A percentile compares a stretch with the other conserved stretches of the same genome.
phyloP scores from a whole-genome alignment of 2,797 vertebrate species.

The Morus bassanus region DNA sequence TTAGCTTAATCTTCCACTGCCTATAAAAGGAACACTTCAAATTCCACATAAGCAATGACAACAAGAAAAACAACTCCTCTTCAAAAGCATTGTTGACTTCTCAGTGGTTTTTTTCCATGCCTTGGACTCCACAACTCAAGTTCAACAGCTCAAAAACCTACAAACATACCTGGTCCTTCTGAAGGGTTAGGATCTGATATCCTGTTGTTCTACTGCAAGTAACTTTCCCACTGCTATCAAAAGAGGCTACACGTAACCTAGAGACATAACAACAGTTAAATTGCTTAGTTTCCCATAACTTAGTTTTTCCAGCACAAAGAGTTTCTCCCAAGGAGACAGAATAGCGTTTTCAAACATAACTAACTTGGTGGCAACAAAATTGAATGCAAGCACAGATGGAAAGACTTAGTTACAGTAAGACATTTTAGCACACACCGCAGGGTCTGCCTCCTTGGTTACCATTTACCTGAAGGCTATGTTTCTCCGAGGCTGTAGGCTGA shows the following conservation, averaged over 20 bases:
- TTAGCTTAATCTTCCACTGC: not conserved
- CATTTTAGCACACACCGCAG: not conserved
- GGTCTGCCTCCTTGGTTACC: not conserved
- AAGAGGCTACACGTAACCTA: conserved; percentile 93
- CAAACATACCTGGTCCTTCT: conserved; percentile 91
- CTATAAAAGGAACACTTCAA: not conserved
- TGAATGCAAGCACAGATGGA: not conserved
- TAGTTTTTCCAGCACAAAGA: not conserved
- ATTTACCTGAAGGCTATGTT: conserved; percentile 89
- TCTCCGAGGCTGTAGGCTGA: conserved; percentile 90
- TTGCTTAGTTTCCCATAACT: not conserved
- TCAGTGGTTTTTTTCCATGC: not conserved
- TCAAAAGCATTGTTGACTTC: not conserved
- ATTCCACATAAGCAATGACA: not conserved
- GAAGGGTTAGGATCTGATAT: conserved; percentile 92
- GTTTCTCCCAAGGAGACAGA: not conserved
- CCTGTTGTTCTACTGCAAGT: conserved; percentile 91
- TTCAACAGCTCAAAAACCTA: not conserved
- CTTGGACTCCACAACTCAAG: not conserved
- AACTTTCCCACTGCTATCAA: conserved; percentile 89
- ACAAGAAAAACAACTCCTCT: not conserved
- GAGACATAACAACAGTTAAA: not conserved
- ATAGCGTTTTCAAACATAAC: accelerated
- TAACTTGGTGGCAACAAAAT: not conserved
- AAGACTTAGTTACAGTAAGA: not conserved